Evolutionary conservation across 23 tunicate genomes (phyloP).

Genomic region (Styela plicata): DNA sequence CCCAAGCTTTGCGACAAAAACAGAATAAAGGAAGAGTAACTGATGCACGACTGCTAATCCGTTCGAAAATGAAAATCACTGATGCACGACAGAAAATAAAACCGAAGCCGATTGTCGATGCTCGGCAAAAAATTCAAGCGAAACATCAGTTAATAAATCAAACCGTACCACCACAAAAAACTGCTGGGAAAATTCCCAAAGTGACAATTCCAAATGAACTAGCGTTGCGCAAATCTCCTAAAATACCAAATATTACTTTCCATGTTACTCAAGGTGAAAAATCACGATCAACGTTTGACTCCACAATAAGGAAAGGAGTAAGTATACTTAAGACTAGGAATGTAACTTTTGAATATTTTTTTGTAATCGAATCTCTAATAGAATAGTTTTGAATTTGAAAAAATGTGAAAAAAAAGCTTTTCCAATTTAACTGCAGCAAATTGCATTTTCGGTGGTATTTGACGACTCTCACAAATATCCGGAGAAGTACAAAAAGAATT

Average conservation of each 20-base stretch:
- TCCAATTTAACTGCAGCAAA: too few species aligned
- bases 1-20: background rate
- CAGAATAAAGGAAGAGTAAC: background rate
- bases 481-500: too few species aligned
- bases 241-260: background rate
- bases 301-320: background rate
- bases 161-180: background rate
- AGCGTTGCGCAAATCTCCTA: background rate
- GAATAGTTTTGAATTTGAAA: too few species aligned
- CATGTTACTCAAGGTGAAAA: conserved; percentile 1
- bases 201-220: conserved; percentile 19
- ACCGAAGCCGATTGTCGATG: conserved; percentile 10
- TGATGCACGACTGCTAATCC: conserved; percentile 18
- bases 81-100: conserved; percentile 16
- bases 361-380: too few species aligned
- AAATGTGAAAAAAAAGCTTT: too few species aligned
- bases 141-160: background rate
- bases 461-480: too few species aligned
- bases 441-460: too few species aligned
- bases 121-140: conserved; percentile 18
- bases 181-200: conserved; percentile 12
- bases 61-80: background rate
- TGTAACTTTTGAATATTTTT: too few species aligned
- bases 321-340: too few species aligned
- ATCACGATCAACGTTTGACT: background rate